These are phyloP conservation scores for Pitta sordida DNA, from an alignment of 2,113 vertebrate species.

Conservation along the genomic window DNA sequence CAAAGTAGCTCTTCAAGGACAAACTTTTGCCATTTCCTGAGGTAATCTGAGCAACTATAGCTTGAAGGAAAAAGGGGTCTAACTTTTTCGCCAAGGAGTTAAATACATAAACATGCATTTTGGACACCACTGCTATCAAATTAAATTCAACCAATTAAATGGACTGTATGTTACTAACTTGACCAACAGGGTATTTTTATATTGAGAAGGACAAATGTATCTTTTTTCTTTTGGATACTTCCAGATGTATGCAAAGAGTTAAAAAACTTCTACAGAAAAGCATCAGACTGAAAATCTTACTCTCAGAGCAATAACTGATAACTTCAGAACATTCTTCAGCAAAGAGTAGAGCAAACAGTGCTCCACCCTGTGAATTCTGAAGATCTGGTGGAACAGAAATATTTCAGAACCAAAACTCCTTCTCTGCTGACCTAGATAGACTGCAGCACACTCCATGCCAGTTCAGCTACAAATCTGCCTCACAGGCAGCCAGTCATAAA, in stretches of 20 bases:
- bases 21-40: neutral
- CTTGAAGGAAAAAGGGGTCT: neutral
- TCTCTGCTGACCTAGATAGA: neutral
- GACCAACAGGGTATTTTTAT: neutral
- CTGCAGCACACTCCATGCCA: neutral
- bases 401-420: neutral
- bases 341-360: neutral
- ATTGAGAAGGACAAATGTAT: neutral
- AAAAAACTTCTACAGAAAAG: neutral
- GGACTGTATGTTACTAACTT: neutral
- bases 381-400: neutral
- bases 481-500: neutral
- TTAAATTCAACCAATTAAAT: neutral
- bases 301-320: neutral
- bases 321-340: neutral
- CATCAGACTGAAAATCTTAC: neutral
- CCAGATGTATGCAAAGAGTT: neutral
- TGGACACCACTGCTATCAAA: neutral
- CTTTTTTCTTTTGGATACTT: neutral
- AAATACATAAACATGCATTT: neutral
- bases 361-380: neutral
- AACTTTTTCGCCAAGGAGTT: neutral
- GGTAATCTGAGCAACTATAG: neutral
- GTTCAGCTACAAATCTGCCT: neutral
- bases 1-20: neutral